These are phyloP conservation scores for Pangasius djambal DNA, from an alignment of 2,797 vertebrate species.

Conservation along the genomic window DNA sequence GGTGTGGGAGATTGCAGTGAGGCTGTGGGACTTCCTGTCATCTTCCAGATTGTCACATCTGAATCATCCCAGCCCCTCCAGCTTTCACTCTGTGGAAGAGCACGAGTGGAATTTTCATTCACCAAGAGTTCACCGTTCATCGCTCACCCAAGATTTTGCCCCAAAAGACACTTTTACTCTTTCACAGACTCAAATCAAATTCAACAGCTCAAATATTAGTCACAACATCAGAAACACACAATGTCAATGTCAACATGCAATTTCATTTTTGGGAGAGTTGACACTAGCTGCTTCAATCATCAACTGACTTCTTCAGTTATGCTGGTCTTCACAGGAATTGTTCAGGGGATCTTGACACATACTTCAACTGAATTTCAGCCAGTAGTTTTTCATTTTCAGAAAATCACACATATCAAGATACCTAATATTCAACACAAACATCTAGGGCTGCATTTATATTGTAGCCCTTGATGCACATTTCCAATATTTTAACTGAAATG, in stretches of 20 bases:
- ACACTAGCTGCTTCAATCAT: neutral
- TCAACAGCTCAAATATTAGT: neutral
- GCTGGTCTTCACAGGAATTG: neutral
- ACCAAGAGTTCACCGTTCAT: neutral
- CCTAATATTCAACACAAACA: neutral
- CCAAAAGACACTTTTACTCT: neutral
- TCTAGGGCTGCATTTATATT: neutral
- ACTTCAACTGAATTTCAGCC: neutral
- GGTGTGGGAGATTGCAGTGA: slow-evolving; percentile 14
- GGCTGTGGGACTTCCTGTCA: slow-evolving; percentile 28
- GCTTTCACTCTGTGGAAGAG: neutral
- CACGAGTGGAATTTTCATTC: neutral
- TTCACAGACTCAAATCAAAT: neutral
- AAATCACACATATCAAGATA: neutral
- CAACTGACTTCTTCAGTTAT: neutral
- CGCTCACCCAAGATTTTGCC: neutral
- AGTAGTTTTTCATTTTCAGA: neutral
- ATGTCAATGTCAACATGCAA: neutral
- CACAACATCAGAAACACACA: neutral
- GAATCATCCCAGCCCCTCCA: slow-evolving; percentile 21
- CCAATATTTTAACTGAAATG: neutral
- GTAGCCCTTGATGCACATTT: neutral
- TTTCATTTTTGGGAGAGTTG: neutral
- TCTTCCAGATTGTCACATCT: slow-evolving; percentile 20
- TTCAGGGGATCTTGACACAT: neutral